Evolutionary conservation across 2,797 vertebrate species (phyloP).

Genomic region (Sciaenops ocellatus): DNA sequence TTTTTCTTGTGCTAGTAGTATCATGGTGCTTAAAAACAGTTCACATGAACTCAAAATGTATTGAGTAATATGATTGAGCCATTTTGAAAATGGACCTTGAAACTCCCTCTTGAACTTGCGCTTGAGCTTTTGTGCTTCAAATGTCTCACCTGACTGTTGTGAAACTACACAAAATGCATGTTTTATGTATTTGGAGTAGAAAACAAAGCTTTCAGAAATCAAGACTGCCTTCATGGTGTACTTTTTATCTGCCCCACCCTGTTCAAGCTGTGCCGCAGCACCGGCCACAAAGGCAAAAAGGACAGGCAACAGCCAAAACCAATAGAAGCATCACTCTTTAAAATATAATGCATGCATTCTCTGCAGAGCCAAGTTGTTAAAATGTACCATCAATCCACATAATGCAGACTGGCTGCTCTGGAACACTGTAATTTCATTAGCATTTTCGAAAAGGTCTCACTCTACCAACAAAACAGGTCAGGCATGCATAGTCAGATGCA

Average conservation of each 20-base stretch:
- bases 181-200: not conserved
- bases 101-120: not conserved
- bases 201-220: not conserved
- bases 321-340: slow-evolving; percentile 19
- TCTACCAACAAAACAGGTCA: slow-evolving; percentile 12
- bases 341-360: slow-evolving; percentile 28
- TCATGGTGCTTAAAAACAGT: too few species aligned
- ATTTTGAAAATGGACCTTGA: not conserved
- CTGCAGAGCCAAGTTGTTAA: slow-evolving; percentile 39
- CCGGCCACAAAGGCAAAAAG: slow-evolving; percentile 20
- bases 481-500: not conserved
- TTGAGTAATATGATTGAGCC: too few species aligned
- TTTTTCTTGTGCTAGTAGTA: too few species aligned
- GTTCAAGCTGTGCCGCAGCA: slow-evolving; percentile 2
- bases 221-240: not conserved
- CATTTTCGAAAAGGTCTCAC: slow-evolving; percentile 22
- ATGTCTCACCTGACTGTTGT: not conserved
- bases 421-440: slow-evolving; percentile 48
- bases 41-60: not conserved
- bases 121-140: not conserved
- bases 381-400: slow-evolving; percentile 50
- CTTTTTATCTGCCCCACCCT: not conserved
- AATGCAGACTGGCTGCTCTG: slow-evolving; percentile 1
- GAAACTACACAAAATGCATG: too few species aligned
- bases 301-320: slow-evolving; percentile 19